Evolutionary conservation across 1,140 invertebrate genomes (phyloP), one percentile per base, ranked within the genome.

Genomic region (Orius insidiosus): DNA sequence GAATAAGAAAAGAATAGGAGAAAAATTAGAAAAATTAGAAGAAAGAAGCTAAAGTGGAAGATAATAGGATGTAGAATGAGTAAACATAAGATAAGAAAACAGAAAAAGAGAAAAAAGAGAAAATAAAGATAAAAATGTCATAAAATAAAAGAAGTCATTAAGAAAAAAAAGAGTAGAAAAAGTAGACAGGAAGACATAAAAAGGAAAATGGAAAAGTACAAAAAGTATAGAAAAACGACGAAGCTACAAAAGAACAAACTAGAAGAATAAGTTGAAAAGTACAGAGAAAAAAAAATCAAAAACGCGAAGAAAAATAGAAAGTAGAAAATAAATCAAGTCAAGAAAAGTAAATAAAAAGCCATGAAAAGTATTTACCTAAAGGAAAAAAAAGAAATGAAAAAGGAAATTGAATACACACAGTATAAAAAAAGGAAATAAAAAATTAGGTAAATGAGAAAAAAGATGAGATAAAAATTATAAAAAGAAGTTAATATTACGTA

Each of bases 251-350:
- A 31, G 42, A 8, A 44, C 15, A 15, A 32, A 24, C 2, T 8
- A 24, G n/a, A 32, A 13, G 32, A 44, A 44, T 9, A 44, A 44
- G 19, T 11, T 24, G 42, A 31, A 44, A 44, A 33, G 15, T 24
- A 24, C 3, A 44, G 35, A 14, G 9, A 14, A 36, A 36, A 9
- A 36, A n/a, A n/a, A n/a, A n/a, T n/a, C n/a, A n/a, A n/a, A n/a
- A n/a, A n/a, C n/a, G n/a, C n/a, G n/a, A n/a, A n/a, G n/a, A n/a
- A n/a, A n/a, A n/a, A n/a, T n/a, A n/a, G n/a, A n/a, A n/a, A n/a
- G n/a, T n/a, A n/a, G n/a, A n/a, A n/a, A n/a, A n/a, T n/a, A n/a
- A n/a, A n/a, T n/a, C n/a, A n/a, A n/a, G n/a, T n/a, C n/a, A n/a
- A n/a, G n/a, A n/a, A n/a, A n/a, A n/a, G n/a, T n/a, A n/a, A n/a